Conservation (phyloP, 2,113 vertebrate genomes). For the Oreochromis spilurus region DNA sequence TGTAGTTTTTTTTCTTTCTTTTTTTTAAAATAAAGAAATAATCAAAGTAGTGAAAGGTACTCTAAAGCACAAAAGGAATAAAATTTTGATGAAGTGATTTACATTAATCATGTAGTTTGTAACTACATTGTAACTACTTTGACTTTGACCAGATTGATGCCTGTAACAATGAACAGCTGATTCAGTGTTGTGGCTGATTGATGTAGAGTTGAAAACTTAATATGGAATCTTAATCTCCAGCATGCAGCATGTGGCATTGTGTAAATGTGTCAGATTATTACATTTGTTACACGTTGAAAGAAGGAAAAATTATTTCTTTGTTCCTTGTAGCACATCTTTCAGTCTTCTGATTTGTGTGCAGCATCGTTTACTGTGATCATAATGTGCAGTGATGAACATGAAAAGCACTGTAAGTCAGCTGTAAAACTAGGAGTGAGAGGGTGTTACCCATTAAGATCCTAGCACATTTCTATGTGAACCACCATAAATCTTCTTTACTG, state of each 20-base stretch:
- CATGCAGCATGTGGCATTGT: background rate
- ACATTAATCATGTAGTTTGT: background rate
- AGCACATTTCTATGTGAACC: slow-evolving; percentile 18
- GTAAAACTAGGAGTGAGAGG: slow-evolving; percentile 14
- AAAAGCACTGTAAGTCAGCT: slow-evolving; percentile 28
- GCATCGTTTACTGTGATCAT: background rate
- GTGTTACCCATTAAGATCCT: slow-evolving; percentile 35
- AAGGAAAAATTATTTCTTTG: slow-evolving; percentile 39
- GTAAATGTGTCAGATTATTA: slow-evolving; percentile 10
- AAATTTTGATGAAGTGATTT: background rate
- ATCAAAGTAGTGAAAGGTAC: background rate
- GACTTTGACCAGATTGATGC: background rate
- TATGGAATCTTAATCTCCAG: background rate
- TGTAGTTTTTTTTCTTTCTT: background rate
- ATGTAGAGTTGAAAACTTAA: background rate
- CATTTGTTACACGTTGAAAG: background rate
- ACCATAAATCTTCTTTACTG: slow-evolving; percentile 49
- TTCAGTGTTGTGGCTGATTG: background rate
- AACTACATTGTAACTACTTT: background rate
- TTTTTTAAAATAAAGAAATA: background rate
- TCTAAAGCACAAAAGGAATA: background rate
- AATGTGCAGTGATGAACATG: slow-evolving; percentile 30
- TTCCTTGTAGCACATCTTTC: slow-evolving; percentile 18
- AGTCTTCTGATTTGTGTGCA: slow-evolving; percentile 21
- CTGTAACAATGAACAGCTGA: background rate